Percentiles rank a stretch among this genome's conserved stretches.
Evolutionary conservation across 2,888 invertebrate species (phyloP).

Genomic region (Caenorhabditis zanzibari): DNA sequence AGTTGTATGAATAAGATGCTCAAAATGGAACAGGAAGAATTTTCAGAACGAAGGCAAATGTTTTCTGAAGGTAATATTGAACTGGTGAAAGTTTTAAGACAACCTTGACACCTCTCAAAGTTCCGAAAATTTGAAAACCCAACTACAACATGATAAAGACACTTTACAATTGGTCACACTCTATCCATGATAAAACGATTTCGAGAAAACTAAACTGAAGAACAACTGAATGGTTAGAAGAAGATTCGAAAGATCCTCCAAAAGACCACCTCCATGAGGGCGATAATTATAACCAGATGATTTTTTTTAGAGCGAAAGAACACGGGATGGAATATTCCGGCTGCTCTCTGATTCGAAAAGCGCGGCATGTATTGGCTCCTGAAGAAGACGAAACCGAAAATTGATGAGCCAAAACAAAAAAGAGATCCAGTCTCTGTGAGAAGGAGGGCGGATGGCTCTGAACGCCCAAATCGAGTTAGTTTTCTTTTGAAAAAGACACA

Average conservation of each 20-base stretch:
- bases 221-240: too few relatives aligned
- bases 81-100: too few relatives aligned
- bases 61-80: too few relatives aligned
- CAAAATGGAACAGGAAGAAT: not conserved
- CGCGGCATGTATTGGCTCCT: slow-evolving; percentile 17
- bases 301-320: not conserved
- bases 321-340: not conserved
- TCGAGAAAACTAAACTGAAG: not conserved
- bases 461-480: slow-evolving; percentile 66
- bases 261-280: not conserved
- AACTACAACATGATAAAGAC: not conserved
- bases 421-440: slow-evolving; percentile 8
- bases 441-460: slow-evolving; percentile 16
- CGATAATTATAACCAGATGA: slow-evolving; percentile 31
- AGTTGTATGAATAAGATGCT: not conserved
- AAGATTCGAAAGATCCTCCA: not conserved
- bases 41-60: too few relatives aligned
- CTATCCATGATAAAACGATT: too few relatives aligned
- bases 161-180: not conserved
- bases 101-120: too few relatives aligned
- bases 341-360: slow-evolving; percentile 33
- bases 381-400: slow-evolving; percentile 25
- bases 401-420: slow-evolving; percentile 61
- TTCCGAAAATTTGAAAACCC: not conserved
- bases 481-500: slow-evolving; percentile 44